Conservation (phyloP, 2,888 invertebrate species). For the Polymixis lichenea region DNA sequence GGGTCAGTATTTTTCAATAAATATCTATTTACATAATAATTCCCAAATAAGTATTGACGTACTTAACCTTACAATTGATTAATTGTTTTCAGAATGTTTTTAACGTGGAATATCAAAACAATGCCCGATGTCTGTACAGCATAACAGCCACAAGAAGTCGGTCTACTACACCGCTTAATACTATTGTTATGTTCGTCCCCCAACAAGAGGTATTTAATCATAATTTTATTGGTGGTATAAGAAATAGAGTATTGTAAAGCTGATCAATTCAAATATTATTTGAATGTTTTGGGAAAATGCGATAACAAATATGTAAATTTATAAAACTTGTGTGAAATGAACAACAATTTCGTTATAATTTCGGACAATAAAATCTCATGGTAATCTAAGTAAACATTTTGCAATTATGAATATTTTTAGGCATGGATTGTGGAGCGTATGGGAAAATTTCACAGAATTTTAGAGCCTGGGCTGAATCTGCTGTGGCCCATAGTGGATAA, state of each 20-base stretch:
- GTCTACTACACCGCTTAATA: slow-evolving; percentile 96
- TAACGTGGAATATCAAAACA: slow-evolving; percentile 84
- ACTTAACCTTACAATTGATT: slow-evolving; percentile 69
- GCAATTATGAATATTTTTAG: slow-evolving; percentile 84
- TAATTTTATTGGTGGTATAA: background rate
- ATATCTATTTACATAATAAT: slow-evolving; percentile 56
- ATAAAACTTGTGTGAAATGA: background rate
- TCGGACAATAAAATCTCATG: background rate
- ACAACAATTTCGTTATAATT: background rate
- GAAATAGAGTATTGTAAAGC: background rate
- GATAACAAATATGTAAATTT: background rate
- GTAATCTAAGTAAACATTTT: background rate
- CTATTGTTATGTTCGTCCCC: slow-evolving; percentile 98
- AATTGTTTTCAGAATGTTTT: slow-evolving; percentile 83
- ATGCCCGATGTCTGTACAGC: slow-evolving; percentile 80
- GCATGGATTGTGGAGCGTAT: slow-evolving; percentile 99
- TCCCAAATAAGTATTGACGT: slow-evolving; percentile 14
- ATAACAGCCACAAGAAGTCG: slow-evolving; percentile 82
- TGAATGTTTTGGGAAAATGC: background rate
- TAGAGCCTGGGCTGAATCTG: slow-evolving; percentile 98
- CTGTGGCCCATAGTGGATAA: slow-evolving; percentile 97
- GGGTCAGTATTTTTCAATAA: slow-evolving; percentile 71
- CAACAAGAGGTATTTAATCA: slow-evolving; percentile 96
- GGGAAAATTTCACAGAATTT: slow-evolving; percentile 98
- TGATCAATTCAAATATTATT: background rate